Evolutionary conservation across 2,797 vertebrate genomes (phyloP).

Genomic region (Erithacus rubecula): DNA sequence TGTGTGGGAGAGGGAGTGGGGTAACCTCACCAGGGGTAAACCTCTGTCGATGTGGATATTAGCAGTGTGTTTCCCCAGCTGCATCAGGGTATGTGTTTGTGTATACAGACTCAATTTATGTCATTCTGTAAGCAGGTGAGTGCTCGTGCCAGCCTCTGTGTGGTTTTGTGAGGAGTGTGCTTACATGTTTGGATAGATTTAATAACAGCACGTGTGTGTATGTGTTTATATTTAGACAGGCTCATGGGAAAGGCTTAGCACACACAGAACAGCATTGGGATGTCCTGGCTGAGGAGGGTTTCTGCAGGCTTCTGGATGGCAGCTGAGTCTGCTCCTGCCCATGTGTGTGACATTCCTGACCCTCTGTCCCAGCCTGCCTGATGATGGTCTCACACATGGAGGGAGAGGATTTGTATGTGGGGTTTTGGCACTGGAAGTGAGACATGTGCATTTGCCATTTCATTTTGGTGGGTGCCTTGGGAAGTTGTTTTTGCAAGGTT

Average conservation of each 20-base stretch:
- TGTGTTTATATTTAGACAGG: not conserved
- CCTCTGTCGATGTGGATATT: not conserved
- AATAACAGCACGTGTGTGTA: not conserved
- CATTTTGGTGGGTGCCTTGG: not conserved
- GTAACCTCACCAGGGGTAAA: not conserved
- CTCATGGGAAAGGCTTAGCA: not conserved
- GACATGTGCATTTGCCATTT: accelerated
- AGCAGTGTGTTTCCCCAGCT: conserved; percentile 39
- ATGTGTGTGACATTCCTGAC: not conserved
- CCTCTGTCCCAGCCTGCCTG: accelerated
- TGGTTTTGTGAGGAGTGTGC: not conserved
- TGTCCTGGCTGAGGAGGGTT: not conserved
- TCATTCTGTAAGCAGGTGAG: conserved; percentile 31
- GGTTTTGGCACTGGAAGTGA: not conserved
- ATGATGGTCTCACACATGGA: accelerated
- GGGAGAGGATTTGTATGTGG: not conserved
- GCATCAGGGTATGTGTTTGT: not conserved
- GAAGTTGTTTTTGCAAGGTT: not conserved
- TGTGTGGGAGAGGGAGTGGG: not conserved
- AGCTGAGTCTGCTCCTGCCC: not conserved
- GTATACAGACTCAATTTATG: conserved; percentile 15
- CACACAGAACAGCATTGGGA: not conserved
- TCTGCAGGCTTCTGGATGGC: not conserved
- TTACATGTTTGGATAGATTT: conserved; percentile 42
- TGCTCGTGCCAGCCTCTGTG: not conserved